Base-by-base conservation (phyloP, 2,888 invertebrate species). In the Coleophora flavipennella region DNA sequence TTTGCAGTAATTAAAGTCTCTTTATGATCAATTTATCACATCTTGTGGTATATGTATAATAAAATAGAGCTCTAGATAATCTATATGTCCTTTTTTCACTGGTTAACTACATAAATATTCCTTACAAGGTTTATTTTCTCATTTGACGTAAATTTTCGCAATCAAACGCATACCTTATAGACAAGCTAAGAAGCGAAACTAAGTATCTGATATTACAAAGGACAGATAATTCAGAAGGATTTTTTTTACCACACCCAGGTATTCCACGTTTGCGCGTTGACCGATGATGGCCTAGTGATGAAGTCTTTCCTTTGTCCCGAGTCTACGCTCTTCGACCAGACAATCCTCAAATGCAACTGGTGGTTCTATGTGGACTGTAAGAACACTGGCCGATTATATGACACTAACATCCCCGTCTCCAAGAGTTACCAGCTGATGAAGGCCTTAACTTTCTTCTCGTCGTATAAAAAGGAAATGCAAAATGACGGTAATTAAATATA, bases 331-430 rank as follows among this genome's bases (percentile, higher is more conserved):
- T 96, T 96, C 73, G 95, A 96, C 62, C 95, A 95, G 71, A 93
- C 94, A 13, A 93, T 96, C 47, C 86, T 96, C 4, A 95, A 95
- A 66, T 96, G 96, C 74, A 95, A 95, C 70, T 95, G 95, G 95
- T 95, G 94, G 94, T 94, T 95, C 83, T 95, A 95, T 68, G 95
- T 95, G 0, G 95, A 95, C 65, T 96, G 96, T 74, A 92, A 92
- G 68, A 88, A 89, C 40, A 93, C 94, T 13, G 89, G 88, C 53
- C 89, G 88, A 48, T 81, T 94, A 20, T 96, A 95, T 67, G 94
- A 95, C 58, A 94, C 95, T 10, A 96, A 96, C 67, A 93, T 95
- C 46, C 95, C 95, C 0, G 91, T 95, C 38, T 95, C 95, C 26
- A 95, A 95, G 75, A 95, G 94, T 68, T 95, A 95, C 67, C 95